These are phyloP conservation scores for Galemys pyrenaicus DNA, from an alignment of 2,113 vertebrate genomes.

Conservation along the genomic window DNA sequence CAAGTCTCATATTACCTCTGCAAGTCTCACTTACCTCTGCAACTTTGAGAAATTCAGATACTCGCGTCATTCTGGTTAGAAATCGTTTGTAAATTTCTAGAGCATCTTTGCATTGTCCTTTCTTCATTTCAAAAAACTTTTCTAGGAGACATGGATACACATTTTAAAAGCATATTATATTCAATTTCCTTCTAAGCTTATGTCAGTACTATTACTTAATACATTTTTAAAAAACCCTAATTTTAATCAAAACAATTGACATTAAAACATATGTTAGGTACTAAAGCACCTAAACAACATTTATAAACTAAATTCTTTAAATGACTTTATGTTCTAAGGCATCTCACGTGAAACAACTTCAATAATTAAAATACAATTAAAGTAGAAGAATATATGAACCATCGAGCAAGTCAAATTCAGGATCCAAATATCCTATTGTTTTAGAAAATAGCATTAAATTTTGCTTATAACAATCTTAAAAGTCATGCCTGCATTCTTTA, in stretches of 20 bases:
- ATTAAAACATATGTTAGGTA: neutral
- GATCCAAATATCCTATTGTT: neutral
- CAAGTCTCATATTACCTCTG: constrained; percentile 52
- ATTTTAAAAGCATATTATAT: constrained; percentile 29
- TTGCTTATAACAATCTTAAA: constrained; percentile 8
- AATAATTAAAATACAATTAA: neutral
- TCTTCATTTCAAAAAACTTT: constrained; percentile 99
- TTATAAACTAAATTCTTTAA: neutral
- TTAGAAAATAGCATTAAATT: neutral
- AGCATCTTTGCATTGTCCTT: constrained; percentile 98
- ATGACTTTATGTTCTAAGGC: neutral
- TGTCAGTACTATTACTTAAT: neutral
- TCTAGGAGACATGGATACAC: constrained; percentile 86
- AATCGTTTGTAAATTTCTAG: constrained; percentile 99
- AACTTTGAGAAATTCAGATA: constrained; percentile 99
- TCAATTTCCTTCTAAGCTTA: constrained; percentile 43
- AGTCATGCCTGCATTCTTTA: neutral
- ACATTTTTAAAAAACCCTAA: neutral
- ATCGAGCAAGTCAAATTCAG: neutral
- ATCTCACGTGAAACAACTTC: neutral
- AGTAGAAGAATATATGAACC: neutral
- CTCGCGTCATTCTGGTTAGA: constrained; percentile 97
- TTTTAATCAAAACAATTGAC: neutral
- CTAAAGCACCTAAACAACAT: neutral
- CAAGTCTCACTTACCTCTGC: constrained; percentile 98